Percentiles rank a stretch among this genome's conserved stretches.
Conservation (phyloP, 1,140 invertebrate species). For the Trialeurodes vaporariorum region DNA sequence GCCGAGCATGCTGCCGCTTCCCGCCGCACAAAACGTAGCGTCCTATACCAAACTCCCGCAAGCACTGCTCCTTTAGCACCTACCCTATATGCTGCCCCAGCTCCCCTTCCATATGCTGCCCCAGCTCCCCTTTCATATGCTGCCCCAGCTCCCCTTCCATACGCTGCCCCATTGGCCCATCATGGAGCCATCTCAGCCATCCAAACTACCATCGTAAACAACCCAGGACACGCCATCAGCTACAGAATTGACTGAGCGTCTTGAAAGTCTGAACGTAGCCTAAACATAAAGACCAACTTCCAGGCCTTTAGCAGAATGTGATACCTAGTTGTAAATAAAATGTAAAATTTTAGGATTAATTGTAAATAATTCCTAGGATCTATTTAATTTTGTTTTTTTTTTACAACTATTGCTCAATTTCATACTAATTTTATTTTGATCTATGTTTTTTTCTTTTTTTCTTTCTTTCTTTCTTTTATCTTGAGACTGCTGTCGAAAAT, state of each 20-base stretch:
- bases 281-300: too few species aligned
- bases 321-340: background rate
- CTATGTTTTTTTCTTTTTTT: background rate
- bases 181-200: conserved; percentile 20
- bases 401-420: background rate
- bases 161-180: conserved; percentile 23
- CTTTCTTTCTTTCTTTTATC: background rate
- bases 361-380: background rate
- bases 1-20: conserved; percentile 16
- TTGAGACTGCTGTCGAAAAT: background rate
- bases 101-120: conserved; percentile 27
- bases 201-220: conserved; percentile 33
- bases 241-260: conserved; percentile 27
- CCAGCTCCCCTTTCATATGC: conserved; percentile 17
- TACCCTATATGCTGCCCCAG: conserved; percentile 16
- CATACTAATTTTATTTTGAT: too few species aligned
- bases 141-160: conserved; percentile 16
- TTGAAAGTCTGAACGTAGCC: too few species aligned
- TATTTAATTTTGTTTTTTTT: background rate
- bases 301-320: background rate
- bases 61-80: conserved; percentile 17
- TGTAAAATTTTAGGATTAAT: background rate
- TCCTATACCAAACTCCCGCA: conserved; percentile 18
- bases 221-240: conserved; percentile 34
- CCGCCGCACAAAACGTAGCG: conserved; percentile 8